phyloP scores from a whole-genome alignment of 2,888 invertebrate species.

The Tuta absoluta region DNA sequence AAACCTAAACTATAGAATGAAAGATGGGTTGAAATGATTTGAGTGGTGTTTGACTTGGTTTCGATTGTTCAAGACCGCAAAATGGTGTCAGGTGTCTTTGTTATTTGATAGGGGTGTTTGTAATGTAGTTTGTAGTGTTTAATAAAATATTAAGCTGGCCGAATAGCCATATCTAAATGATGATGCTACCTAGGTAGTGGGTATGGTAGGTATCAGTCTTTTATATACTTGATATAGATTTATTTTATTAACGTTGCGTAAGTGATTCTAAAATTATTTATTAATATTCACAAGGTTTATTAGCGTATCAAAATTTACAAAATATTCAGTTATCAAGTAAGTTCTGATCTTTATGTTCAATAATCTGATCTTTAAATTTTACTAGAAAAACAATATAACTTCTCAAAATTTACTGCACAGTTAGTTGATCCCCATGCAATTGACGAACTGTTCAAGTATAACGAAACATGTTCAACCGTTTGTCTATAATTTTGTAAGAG shows the following conservation, averaged over 20 bases:
- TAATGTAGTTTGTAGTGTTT: not conserved
- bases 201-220: too few species aligned
- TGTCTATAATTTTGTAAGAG: not conserved
- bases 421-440: not conserved
- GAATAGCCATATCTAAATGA: too few species aligned
- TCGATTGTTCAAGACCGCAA: not conserved
- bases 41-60: not conserved
- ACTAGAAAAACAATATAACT: not conserved
- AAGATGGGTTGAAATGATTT: constrained; percentile 9
- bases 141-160: too few species aligned
- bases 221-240: too few species aligned
- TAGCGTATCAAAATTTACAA: too few species aligned
- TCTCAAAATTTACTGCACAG: not conserved
- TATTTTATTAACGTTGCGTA: too few species aligned
- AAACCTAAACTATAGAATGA: constrained; percentile 3
- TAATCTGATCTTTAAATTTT: not conserved
- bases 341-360: too few species aligned
- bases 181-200: too few species aligned
- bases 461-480: constrained; percentile 6
- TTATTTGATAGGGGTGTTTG: not conserved
- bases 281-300: too few species aligned
- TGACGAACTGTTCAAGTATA: not conserved
- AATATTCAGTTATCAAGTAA: too few species aligned
- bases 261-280: too few species aligned
- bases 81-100: constrained; percentile 1